These are phyloP conservation scores for Pterostichus niger DNA, from an alignment of 2,888 invertebrate genomes.

Conservation along the genomic window DNA sequence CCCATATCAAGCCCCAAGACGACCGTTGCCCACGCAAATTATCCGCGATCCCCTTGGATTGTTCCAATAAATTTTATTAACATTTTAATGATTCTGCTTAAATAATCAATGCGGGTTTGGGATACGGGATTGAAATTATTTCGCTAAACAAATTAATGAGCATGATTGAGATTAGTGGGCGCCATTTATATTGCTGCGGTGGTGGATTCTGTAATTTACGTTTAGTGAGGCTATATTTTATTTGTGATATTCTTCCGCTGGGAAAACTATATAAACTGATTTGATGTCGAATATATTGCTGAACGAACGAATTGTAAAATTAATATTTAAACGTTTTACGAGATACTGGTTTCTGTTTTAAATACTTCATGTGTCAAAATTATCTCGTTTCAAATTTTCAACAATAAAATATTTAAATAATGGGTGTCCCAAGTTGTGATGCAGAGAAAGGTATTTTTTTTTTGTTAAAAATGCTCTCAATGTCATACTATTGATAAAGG, in stretches of 20 bases:
- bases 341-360: too few species aligned
- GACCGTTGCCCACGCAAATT: slow-evolving; percentile 23
- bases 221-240: not conserved
- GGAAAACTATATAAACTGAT: slow-evolving; percentile 8
- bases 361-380: slow-evolving; percentile 42
- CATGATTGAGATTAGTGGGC: not conserved
- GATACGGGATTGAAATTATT: not conserved
- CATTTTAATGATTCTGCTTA: slow-evolving; percentile 12
- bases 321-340: slow-evolving; percentile 4
- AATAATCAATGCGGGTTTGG: not conserved
- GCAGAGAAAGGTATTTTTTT: slow-evolving; percentile 83
- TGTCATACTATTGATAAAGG: slow-evolving; percentile 85
- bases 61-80: slow-evolving; percentile 12
- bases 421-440: slow-evolving; percentile 57
- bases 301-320: not conserved
- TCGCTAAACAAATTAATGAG: slow-evolving; percentile 11
- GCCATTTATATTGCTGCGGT: not conserved
- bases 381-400: slow-evolving; percentile 3
- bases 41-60: slow-evolving; percentile 3
- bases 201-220: not conserved
- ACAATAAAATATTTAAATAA: slow-evolving; percentile 30
- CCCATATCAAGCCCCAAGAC: slow-evolving; percentile 21
- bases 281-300: not conserved
- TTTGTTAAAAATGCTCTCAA: slow-evolving; percentile 82
- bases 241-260: slow-evolving; percentile 15